Percentiles rank a stretch among this genome's conserved stretches.
Evolutionary conservation across 2,797 vertebrate species (phyloP).

Genomic region (Dermochelys coriacea): DNA sequence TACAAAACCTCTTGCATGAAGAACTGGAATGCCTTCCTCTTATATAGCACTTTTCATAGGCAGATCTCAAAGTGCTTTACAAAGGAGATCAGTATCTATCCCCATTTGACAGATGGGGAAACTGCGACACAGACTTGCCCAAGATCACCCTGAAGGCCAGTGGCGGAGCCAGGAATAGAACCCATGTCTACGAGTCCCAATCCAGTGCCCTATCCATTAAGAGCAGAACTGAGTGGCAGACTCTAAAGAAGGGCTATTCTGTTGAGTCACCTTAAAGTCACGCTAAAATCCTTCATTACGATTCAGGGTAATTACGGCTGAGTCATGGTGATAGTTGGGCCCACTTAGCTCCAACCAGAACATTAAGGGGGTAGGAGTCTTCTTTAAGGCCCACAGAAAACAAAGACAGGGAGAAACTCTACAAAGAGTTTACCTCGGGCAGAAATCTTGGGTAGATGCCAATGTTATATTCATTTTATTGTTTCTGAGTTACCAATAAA

Average conservation of each 20-base stretch:
- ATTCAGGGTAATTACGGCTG: background rate
- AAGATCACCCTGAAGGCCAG: background rate
- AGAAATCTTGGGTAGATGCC: background rate
- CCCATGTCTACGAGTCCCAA: background rate
- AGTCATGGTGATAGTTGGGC: slow-evolving; percentile 5
- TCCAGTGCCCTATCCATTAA: background rate
- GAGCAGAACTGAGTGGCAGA: background rate
- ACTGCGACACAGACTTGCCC: background rate
- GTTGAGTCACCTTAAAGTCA: slow-evolving; percentile 26
- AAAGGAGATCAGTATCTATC: background rate
- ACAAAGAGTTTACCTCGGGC: background rate
- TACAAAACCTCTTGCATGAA: background rate
- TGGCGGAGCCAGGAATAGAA: background rate
- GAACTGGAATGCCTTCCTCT: background rate
- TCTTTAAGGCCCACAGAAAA: background rate
- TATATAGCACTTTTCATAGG: background rate
- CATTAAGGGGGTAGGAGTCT: background rate
- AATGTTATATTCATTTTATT: background rate
- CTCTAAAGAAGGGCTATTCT: slow-evolving; percentile 15
- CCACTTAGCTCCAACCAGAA: background rate
- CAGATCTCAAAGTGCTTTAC: background rate
- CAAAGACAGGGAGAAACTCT: background rate
- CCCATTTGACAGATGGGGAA: background rate
- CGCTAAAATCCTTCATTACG: slow-evolving; percentile 42
- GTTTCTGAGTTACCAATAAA: slow-evolving; percentile 49